A percentile compares a stretch with the other conserved stretches of the same genome.
Conservation (phyloP, 2,888 invertebrate species). For the Mythimna lalbum region DNA sequence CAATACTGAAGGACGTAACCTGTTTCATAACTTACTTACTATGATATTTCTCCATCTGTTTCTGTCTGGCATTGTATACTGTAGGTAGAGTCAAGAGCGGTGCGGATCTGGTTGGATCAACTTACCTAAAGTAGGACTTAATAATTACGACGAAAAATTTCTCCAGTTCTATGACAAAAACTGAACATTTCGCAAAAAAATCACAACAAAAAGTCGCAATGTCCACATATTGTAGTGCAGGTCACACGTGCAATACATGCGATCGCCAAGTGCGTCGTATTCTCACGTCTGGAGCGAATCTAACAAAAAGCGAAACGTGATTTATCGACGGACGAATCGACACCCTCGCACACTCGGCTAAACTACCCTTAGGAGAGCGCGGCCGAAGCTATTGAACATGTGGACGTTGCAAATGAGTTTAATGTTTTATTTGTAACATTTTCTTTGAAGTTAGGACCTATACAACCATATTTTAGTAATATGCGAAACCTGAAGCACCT, state of each 20-base stretch:
- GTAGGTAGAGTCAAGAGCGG: no score
- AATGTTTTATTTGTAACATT: background rate
- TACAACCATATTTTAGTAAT: no score
- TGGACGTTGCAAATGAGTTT: slow-evolving; percentile 1
- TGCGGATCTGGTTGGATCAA: no score
- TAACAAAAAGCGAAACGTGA: slow-evolving; percentile 76
- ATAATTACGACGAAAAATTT: slow-evolving; percentile 33
- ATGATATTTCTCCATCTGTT: no score
- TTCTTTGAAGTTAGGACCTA: background rate
- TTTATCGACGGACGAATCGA: slow-evolving; percentile 75
- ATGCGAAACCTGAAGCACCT: no score
- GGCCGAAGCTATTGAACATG: slow-evolving; percentile 45
- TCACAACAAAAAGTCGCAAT: slow-evolving; percentile 63
- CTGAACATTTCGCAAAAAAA: slow-evolving; percentile 19
- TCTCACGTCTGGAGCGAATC: slow-evolving; percentile 79
- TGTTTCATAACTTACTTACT: no score
- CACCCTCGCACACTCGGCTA: slow-evolving; percentile 63
- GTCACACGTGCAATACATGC: slow-evolving; percentile 77
- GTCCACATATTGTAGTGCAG: slow-evolving; percentile 61
- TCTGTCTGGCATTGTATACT: no score
- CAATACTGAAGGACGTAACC: no score
- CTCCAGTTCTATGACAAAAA: background rate
- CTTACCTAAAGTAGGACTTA: slow-evolving; percentile 2
- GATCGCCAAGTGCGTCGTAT: slow-evolving; percentile 72
- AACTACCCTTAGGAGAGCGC: slow-evolving; percentile 57